Conservation (phyloP, 1,140 invertebrate genomes). For the Marisa cornuarietis region DNA sequence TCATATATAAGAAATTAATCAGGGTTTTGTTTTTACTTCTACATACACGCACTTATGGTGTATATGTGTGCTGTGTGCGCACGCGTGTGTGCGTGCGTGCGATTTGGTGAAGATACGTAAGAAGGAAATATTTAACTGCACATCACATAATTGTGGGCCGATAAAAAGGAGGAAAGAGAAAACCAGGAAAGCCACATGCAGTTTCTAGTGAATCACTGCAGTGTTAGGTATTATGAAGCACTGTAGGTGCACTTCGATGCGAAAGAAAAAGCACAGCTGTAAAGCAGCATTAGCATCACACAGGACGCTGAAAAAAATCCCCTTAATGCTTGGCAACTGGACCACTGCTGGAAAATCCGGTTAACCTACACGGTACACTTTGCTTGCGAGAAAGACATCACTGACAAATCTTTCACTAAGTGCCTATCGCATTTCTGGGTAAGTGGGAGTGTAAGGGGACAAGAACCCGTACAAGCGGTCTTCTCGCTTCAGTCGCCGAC, state of each 20-base stretch:
- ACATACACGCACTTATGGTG: neutral
- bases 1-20: neutral
- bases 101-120: neutral
- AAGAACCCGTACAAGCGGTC: neutral
- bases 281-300: conserved; percentile 12
- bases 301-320: conserved; percentile 12
- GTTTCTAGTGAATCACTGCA: neutral
- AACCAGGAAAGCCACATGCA: neutral
- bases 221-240: no score
- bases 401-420: conserved; percentile 9
- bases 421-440: conserved; percentile 11
- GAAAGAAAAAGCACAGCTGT: neutral
- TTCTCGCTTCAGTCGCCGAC: neutral
- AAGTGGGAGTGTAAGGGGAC: conserved; percentile 10
- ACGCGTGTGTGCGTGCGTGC: neutral
- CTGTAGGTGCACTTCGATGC: neutral
- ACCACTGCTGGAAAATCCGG: conserved; percentile 22
- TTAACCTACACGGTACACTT: conserved; percentile 11
- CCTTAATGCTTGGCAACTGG: neutral
- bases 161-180: neutral
- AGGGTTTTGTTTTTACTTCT: neutral
- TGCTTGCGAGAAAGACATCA: neutral
- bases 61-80: neutral
- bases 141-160: neutral
- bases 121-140: neutral